Evolutionary conservation across 2,888 invertebrate genomes (phyloP), one percentile per base, ranked within the genome.

Genomic region (Peribatodes rhomboidaria): DNA sequence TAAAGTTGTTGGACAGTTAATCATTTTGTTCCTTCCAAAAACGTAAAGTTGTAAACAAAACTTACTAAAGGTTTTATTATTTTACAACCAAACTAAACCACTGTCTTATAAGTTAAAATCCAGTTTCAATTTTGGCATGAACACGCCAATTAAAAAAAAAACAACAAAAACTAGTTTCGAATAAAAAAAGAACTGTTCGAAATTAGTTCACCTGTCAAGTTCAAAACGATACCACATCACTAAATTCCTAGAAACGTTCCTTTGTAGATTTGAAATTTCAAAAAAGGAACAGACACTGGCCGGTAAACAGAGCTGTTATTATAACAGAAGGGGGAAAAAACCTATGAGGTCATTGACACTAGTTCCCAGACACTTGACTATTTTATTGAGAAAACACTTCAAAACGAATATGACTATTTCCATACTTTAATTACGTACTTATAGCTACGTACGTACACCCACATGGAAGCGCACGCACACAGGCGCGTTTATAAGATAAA

Each of bases 311-410:
- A 81, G 82, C 82, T 89, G 87, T 88, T 88, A 88, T 88, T 88
- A 86, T 86, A 87, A 87, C 84, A 83, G 82, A 80, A 83, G 84
- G 85, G 71, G 85, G 80, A 84, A 87, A 86, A 87, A 88, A 84
- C 76, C 75, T 77, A 77, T 63, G 79, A 80, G 92, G 85, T 91
- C 91, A 86, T 81, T 81, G 89, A 88, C 86, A 82, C 78, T 70
- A 70, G 77, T 90, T 91, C 89, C 89, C 91, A 90, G 84, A 83
- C 90, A 91, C 92, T 92, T 85, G 87, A 90, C 77, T 77, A 83
- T 91, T 91, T 92, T 91, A 92, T 92, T 89, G 90, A 83, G 89
- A 92, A 92, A 92, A 92, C 92, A 92, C 92, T 92, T 92, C 89
- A 92, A 92, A 92, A 90, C 84, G 86, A 84, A 92, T 91, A 90